Evolutionary conservation across 1,140 invertebrate species (phyloP), one percentile per base, ranked within the genome.

Genomic region (Papilio aristodemus): DNA sequence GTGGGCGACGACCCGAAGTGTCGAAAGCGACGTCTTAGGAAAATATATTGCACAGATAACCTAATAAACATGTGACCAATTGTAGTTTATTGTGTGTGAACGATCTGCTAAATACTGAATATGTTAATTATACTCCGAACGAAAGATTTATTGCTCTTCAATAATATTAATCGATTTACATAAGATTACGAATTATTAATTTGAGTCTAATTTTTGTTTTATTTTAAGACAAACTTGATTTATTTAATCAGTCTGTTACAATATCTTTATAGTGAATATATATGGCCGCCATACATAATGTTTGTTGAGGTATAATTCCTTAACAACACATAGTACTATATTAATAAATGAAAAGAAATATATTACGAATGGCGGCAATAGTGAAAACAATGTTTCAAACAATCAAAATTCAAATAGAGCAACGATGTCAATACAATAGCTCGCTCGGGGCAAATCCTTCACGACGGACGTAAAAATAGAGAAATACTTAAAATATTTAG

Each of bases 31-130:
- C 27, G 36, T 17, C n/a, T 62, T 38, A 37, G 59, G 59, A 62
- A 62, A 62, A 62, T 62, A 19, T 62, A 62, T 38, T 39, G 59
- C 14, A 4, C 46, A 54, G 46, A 54, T 54, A 54, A 54, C 46
- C 46, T 22, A 54, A 54, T 54, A 25, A 54, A 54, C 19, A 54
- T 9, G 11, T 54, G 10, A 54, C 46, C 46, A 54, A 54, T 25
- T 25, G 19, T 54, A 54, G 46, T 54, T 54, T 54, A 54, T 54
- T 54, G 46, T 54, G 19, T 54, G 17, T 54, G 17, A 54, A 54
- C 19, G 46, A 54, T 54, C 9, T 25, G 46, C 19, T 54, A 54
- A 54, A 22, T 54, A 54, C 10, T 13, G 46, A 54, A 22, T 54
- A 25, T 54, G 8, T 54, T 22, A 22, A 54, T 6, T 32, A 32